Percentiles rank a stretch among this genome's conserved stretches.
These are phyloP conservation scores for Neodiprion virginianus DNA, from an alignment of 1,140 invertebrate species.

Conservation along the genomic window DNA sequence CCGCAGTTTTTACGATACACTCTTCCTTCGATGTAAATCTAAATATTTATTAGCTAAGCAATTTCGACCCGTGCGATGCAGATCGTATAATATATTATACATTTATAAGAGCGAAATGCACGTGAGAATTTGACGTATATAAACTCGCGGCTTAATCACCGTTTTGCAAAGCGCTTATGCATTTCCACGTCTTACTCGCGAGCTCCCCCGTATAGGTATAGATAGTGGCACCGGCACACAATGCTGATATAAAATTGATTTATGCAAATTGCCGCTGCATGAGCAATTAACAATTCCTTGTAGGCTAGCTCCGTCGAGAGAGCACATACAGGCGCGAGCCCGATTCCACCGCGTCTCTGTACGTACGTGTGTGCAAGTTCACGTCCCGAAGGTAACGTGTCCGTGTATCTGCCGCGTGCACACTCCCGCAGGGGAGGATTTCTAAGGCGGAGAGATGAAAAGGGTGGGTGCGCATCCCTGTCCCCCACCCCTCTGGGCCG, in stretches of 20 bases:
- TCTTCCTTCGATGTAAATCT: no score
- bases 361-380: no score
- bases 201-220: background rate
- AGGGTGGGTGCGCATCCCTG: constrained; percentile 31
- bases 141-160: background rate
- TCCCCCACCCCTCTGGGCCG: constrained; percentile 41
- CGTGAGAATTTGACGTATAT: no score
- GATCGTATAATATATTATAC: background rate
- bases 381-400: no score
- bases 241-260: constrained; percentile 62
- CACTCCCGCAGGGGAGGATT: constrained; percentile 8
- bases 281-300: constrained; percentile 64
- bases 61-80: no score
- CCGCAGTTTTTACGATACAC: no score
- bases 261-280: constrained; percentile 61
- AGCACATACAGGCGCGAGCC: no score
- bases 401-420: background rate
- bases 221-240: constrained; percentile 26
- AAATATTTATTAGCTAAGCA: no score
- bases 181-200: background rate
- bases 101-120: background rate
- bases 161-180: constrained; percentile 6
- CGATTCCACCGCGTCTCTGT: no score
- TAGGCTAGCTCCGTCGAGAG: constrained; percentile 43
- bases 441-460: constrained; percentile 25